phyloP scores from a whole-genome alignment of 2,888 invertebrate species.

The Coleophora flavipennella region DNA sequence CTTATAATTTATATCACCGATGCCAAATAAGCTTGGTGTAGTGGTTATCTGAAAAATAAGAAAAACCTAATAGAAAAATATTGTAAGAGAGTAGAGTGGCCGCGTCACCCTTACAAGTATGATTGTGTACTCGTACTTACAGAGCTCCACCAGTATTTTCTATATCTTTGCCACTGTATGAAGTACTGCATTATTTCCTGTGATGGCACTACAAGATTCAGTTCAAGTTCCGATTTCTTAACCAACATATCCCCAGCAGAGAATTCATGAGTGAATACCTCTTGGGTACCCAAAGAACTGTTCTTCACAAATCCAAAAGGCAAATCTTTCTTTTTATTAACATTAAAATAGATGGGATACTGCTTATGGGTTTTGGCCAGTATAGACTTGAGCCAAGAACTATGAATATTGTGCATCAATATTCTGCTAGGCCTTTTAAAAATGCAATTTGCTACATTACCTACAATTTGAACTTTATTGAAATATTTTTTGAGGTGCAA shows the following conservation, averaged over 20 bases:
- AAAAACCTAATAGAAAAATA: slow-evolving; percentile 3
- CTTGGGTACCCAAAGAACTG: not conserved
- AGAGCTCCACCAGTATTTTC: slow-evolving; percentile 90
- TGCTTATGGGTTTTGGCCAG: slow-evolving; percentile 38
- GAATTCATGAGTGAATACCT: no score
- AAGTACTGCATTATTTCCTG: slow-evolving; percentile 75
- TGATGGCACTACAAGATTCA: slow-evolving; percentile 55
- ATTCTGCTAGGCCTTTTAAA: slow-evolving; percentile 39
- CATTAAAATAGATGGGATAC: slow-evolving; percentile 36
- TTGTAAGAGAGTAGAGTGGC: no score
- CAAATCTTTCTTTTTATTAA: slow-evolving; percentile 13
- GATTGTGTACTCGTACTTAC: slow-evolving; percentile 64
- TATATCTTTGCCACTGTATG: slow-evolving; percentile 81
- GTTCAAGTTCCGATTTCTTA: slow-evolving; percentile 31
- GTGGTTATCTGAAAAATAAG: slow-evolving; percentile 72
- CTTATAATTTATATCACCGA: slow-evolving; percentile 72
- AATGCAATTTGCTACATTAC: slow-evolving; percentile 23
- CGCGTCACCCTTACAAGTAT: no score
- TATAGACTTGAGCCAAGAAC: slow-evolving; percentile 45
- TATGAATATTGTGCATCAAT: slow-evolving; percentile 44
- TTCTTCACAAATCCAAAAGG: slow-evolving; percentile 34
- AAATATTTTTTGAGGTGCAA: slow-evolving; percentile 42
- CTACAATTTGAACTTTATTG: slow-evolving; percentile 22
- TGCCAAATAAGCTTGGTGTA: slow-evolving; percentile 78
- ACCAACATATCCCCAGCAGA: no score